Evolutionary conservation across 1,140 invertebrate genomes (phyloP).

Genomic region (Bemisia tabaci): DNA sequence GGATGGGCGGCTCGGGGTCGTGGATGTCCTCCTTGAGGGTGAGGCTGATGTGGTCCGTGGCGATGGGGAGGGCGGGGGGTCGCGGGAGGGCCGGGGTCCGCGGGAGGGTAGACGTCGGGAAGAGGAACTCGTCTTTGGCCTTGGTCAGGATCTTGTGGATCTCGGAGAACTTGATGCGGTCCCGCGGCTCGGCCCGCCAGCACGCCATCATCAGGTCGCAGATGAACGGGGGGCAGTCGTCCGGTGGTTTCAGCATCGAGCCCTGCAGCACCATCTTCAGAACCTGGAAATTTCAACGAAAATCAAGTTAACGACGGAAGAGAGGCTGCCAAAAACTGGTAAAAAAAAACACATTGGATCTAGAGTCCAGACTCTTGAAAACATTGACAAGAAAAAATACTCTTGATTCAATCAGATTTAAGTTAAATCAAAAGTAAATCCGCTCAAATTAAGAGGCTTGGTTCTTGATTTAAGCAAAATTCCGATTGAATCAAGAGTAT

Average conservation of each 20-base stretch:
- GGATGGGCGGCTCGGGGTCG: slow-evolving; percentile 32
- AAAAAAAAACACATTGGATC: too few species aligned
- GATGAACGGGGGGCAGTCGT: slow-evolving; percentile 59
- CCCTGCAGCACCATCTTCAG: slow-evolving; percentile 71
- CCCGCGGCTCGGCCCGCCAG: slow-evolving; percentile 69
- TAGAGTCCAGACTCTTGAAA: too few species aligned
- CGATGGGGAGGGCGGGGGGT: slow-evolving; percentile 22
- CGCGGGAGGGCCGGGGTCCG: slow-evolving; percentile 11
- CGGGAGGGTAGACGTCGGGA: slow-evolving; percentile 1
- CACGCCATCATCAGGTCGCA: slow-evolving; percentile 70
- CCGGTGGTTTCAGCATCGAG: slow-evolving; percentile 66
- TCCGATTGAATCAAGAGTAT: too few species aligned
- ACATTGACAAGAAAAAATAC: too few species aligned
- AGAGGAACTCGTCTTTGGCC: slow-evolving; percentile 26
- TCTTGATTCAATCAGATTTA: too few species aligned
- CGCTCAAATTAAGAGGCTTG: too few species aligned
- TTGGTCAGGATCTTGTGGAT: slow-evolving; percentile 51
- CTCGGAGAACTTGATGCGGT: slow-evolving; percentile 57
- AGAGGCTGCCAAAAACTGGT: too few species aligned
- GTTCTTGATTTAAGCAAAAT: too few species aligned
- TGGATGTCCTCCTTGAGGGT: slow-evolving; percentile 31
- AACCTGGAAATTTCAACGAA: slow-evolving; percentile 37
- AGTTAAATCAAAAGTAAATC: too few species aligned
- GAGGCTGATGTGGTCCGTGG: slow-evolving; percentile 18
- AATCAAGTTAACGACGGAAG: neutral